Conservation (phyloP, 2,113 vertebrate genomes). For the Pampusana beccarii region DNA sequence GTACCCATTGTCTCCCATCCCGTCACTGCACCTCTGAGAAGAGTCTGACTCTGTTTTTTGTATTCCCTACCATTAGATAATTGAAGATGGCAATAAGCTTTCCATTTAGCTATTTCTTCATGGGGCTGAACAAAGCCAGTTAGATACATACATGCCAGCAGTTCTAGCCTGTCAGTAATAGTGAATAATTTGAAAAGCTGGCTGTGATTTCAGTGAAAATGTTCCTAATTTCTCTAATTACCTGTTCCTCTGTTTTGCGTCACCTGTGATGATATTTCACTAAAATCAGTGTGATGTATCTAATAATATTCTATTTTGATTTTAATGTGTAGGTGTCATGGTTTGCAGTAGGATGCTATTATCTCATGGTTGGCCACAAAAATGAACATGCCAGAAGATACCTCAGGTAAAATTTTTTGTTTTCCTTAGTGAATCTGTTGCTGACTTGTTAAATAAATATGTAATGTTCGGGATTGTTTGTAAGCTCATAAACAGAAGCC, state of each 20-base stretch:
- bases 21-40: not conserved
- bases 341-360: slow-evolving; percentile 99
- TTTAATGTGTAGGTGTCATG: slow-evolving; percentile 88
- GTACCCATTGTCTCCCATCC: not conserved
- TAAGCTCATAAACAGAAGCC: not conserved
- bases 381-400: slow-evolving; percentile 96
- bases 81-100: not conserved
- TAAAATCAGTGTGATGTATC: not conserved
- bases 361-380: slow-evolving; percentile 99
- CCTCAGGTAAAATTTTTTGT: slow-evolving; percentile 83
- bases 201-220: not conserved
- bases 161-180: not conserved
- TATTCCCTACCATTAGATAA: not conserved
- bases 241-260: not conserved
- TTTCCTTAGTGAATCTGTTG: not conserved
- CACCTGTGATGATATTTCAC: not conserved
- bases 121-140: not conserved
- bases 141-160: not conserved
- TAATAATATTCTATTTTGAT: slow-evolving; percentile 2
- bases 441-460: not conserved
- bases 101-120: not conserved
- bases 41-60: not conserved
- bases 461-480: not conserved
- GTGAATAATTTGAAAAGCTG: not conserved
- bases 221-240: not conserved